Evolutionary conservation across 2,888 invertebrate species (phyloP).

Genomic region (Omphaloscelis lunosa): DNA sequence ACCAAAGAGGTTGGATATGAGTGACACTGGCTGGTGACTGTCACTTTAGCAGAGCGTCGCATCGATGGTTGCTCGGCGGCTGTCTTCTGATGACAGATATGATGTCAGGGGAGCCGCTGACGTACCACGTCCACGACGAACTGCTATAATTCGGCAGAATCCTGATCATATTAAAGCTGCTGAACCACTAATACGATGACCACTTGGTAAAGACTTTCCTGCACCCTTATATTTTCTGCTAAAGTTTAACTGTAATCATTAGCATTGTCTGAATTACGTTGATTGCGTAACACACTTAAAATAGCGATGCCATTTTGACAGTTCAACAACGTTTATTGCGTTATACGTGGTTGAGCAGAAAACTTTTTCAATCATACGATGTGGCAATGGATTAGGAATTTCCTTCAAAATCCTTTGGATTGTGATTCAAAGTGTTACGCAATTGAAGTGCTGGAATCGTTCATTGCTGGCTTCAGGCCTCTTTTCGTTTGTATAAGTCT

Average conservation of each 20-base stretch:
- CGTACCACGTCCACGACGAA: too few species aligned
- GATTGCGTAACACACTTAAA: not conserved
- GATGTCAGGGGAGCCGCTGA: too few species aligned
- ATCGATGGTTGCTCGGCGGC: too few species aligned
- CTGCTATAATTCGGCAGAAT: too few species aligned
- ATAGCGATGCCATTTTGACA: not conserved
- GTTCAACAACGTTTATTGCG: too few species aligned
- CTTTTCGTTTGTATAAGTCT: not conserved
- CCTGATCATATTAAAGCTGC: too few species aligned
- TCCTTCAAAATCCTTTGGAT: not conserved
- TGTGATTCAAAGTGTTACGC: not conserved
- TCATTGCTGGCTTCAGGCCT: not conserved
- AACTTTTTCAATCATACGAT: not conserved
- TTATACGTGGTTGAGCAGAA: not conserved
- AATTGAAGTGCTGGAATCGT: not conserved
- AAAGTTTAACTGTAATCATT: not conserved
- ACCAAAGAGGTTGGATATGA: too few species aligned
- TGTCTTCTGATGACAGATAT: too few species aligned
- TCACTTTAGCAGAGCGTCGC: too few species aligned
- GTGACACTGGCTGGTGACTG: too few species aligned
- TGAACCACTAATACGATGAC: too few species aligned
- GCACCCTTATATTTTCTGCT: not conserved
- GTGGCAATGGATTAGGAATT: not conserved
- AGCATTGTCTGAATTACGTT: not conserved
- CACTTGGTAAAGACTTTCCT: too few species aligned